Base-by-base conservation (phyloP, 2,888 invertebrate genomes). In the Synergus laeviventris region DNA sequence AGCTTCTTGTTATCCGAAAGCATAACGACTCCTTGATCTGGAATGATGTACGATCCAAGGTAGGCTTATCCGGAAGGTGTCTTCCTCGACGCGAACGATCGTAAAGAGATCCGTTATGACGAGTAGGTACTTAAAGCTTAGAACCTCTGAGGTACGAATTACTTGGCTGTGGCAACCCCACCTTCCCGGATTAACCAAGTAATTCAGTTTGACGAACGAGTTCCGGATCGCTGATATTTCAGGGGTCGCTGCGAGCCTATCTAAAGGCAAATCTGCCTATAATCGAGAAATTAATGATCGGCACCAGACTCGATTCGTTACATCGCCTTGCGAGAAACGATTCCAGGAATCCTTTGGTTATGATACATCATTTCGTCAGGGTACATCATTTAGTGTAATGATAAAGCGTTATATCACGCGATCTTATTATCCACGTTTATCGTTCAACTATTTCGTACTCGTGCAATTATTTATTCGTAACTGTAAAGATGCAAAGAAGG, bases 101-200 rank as follows among this genome's bases (percentile, higher is more conserved):
- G 45, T 74, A 61, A 64, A 56, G 73, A 74, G 75, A 77, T 78
- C 76, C 79, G 79, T 79, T 81, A 81, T 74, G 74, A 77, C 66
- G 49, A 66, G 31, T 60, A 74, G 74, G 49, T 54, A 70, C 73
- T 79, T 64, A 54, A 36, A 62, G 79, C 77, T 31, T 42, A 74
- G 62, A 79, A 78, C 59, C 77, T 59, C 76, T 74, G 64, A 54
- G 70, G 74, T 76, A 78, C 78, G 81, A 83, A 82, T 81, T 81
- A 79, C 74, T 78, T 80, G 73, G 74, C 74, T 75, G 75, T 75
- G 75, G 74, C 79, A 78, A 78, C 77, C 76, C 74, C 77, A 79
- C 79, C 78, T 79, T 81, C 75, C 80, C 64, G 81, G 81, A 82
- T 82, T 81, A 83, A 78, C 76, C 79, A 78, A 78, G 78, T 82